Evolutionary conservation across 1,140 invertebrate species (phyloP).

Genomic region (Pomacea maculata): DNA sequence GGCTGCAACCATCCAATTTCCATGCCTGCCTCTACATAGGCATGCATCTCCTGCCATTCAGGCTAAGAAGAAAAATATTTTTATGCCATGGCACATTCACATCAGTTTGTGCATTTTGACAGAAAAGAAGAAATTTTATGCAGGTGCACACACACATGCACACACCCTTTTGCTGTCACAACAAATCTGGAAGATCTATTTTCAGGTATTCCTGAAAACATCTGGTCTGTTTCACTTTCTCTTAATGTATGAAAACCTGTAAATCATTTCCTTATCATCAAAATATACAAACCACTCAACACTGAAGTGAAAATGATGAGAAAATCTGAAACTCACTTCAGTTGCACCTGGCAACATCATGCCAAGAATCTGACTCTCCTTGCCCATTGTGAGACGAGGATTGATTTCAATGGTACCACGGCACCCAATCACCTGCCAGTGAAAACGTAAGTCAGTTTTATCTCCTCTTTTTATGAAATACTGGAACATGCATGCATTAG

Average conservation of each 20-base stretch:
- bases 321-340: slow-evolving; percentile 51
- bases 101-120: too few relatives aligned
- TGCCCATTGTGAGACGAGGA: slow-evolving; percentile 68
- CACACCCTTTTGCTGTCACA: too few relatives aligned
- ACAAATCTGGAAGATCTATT: too few relatives aligned
- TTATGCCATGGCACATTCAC: too few relatives aligned
- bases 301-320: neutral
- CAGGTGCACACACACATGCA: neutral
- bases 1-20: slow-evolving; percentile 67
- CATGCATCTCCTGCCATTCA: slow-evolving; percentile 65
- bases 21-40: slow-evolving; percentile 61
- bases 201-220: too few relatives aligned
- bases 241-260: neutral
- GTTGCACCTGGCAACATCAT: slow-evolving; percentile 60
- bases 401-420: slow-evolving; percentile 67
- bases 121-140: neutral
- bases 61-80: slow-evolving; percentile 52
- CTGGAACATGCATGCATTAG: too few relatives aligned
- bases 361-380: slow-evolving; percentile 68
- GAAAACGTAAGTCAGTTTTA: too few relatives aligned
- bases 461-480: too few relatives aligned
- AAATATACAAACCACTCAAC: neutral
- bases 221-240: neutral
- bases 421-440: slow-evolving; percentile 68
- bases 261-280: neutral